phyloP scores from a whole-genome alignment of 2,797 vertebrate genomes.

The Mus minutoides region DNA sequence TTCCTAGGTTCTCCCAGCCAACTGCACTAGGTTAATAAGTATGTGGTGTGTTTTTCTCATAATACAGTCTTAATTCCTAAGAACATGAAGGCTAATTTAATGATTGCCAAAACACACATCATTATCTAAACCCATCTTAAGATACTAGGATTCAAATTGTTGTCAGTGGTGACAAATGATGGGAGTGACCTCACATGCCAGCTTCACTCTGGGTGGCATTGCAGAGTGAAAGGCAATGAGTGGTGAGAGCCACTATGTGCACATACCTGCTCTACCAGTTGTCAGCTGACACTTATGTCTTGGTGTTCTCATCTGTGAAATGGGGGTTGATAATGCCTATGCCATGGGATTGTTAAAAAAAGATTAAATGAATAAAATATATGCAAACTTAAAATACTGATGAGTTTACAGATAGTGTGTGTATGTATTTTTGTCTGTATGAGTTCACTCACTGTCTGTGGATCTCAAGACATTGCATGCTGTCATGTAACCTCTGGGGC shows the following conservation, averaged over 20 bases:
- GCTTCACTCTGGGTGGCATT: neutral
- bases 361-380: constrained; percentile 22
- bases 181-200: constrained; percentile 24
- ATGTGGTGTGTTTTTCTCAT: constrained; percentile 31
- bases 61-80: constrained; percentile 38
- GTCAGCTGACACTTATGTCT: neutral
- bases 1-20: neutral
- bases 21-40: constrained; percentile 43
- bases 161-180: neutral
- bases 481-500: constrained; percentile 51
- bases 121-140: constrained; percentile 48
- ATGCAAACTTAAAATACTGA: constrained; percentile 36
- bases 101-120: neutral
- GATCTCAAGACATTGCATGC: neutral
- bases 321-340: neutral
- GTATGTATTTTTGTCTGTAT: neutral
- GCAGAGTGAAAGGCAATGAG: neutral
- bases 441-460: neutral
- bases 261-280: constrained; percentile 17
- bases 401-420: neutral
- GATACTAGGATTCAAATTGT: constrained; percentile 31
- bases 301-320: constrained; percentile 32
- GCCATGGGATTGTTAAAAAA: neutral
- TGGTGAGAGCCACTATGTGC: neutral
- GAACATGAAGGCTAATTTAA: constrained; percentile 44